Evolutionary conservation across 1,140 invertebrate genomes (phyloP), one percentile per base, ranked within the genome.

Genomic region (Macrobrachium nipponense): DNA sequence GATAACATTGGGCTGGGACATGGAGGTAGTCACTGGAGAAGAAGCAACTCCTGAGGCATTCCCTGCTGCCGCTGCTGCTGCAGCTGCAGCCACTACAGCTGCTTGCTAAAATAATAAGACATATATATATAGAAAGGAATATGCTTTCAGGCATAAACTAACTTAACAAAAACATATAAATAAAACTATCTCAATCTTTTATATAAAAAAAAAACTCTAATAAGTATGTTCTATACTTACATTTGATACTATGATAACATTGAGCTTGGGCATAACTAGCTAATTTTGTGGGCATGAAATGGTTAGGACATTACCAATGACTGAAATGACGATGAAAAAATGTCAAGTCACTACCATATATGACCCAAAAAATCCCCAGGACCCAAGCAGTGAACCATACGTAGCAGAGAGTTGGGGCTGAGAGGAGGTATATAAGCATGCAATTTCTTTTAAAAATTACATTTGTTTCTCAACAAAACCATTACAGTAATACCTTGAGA

Each of bases 191-290:
- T n/a, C 12, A 64, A 36, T 20, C 27, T 36, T 36, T 36, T 36
- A 36, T 36, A 1, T 2, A 36, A 36, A n/a, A n/a, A n/a, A 17
- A 36, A 11, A 73, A 11, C 7, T 17, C 3, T 17, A 8, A 73
- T 36, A 43, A 43, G 8, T n/a, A 51, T 18, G 2, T 18, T 8
- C 20, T 18, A 51, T 59, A 18, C 77, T 86, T 80, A 86, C 83
- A 80, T 86, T 86, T 23, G 83, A 86, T 20, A 86, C 83, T 72
- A 86, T 86, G 68, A 86, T 86, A 36, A 86, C 83, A 60, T 86
- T 86, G 77, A 73, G 83, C 20, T 86, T 76, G 27, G 62, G 58
- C 20, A 86, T 18, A 36, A 36, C 27, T 2, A 4, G 27, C 27
- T 4, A 36, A 1, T 36, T 36, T 36, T 36, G 27, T 36, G 27